Evolutionary conservation across 2,113 vertebrate species (phyloP), one percentile per base, ranked within the genome.

Genomic region (Pygoscelis adeliae): DNA sequence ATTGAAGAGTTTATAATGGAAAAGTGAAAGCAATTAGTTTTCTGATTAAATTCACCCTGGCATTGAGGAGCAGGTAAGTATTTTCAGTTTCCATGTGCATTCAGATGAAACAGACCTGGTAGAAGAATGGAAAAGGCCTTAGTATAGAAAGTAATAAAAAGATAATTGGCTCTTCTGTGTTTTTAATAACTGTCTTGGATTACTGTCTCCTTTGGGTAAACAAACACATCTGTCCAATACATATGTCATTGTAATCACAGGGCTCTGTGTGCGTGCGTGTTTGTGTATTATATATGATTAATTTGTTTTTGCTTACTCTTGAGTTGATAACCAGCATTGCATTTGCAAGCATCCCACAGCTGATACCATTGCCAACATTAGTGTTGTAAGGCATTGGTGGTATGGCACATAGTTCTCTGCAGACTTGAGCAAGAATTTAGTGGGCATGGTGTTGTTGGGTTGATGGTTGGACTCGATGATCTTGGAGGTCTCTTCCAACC

Each of bases 21-120:
- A 94, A 96, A 96, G 58, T 93, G 90, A 94, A 97, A 93, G 82
- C 87, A 97, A 92, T 97, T 97, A 97, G 91, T 91, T 95, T 95
- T 88, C 92, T 93, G 74, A 96, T 95, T 95, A 94, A 93, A 96
- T 95, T 94, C 90, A 93, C 62, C 36, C 88, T 94, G 91, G 85
- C 77, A 50, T 38, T 72, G 82, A 96, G 87, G 71, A 88, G 15
- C 66, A 94, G 92, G 84, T 94, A 67, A 91, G 77, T 20, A 61
- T 94, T 94, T 91, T 91, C 65, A 27, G 77, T 87, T 96, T 96
- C 49, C n/a, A 32, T 65, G 62, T 91, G 70, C 87, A 80, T 72
- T 96, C 85, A 88, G 62, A 50, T 86, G 93, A 91, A 91, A 93
- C 10, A 0, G 71, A 65, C 58, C 62, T 50, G 71, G 62, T n/a